Percentiles rank a stretch among this genome's conserved stretches.
Conservation (phyloP, 2,113 vertebrate genomes). For the Spea multiplicata region DNA sequence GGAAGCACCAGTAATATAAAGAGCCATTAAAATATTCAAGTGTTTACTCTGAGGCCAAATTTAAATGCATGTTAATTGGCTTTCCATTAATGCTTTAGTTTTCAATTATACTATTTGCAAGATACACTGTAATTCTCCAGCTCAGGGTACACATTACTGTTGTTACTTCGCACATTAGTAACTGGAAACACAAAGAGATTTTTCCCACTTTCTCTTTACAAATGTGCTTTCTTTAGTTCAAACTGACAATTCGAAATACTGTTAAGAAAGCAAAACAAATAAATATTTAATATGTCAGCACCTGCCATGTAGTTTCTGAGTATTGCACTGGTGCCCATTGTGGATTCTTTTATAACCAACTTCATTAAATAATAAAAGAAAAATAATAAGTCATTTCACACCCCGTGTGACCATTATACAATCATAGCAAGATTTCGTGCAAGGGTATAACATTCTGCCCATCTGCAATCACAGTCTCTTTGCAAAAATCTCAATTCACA, state of each 20-base stretch:
- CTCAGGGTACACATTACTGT: slow-evolving; percentile 12
- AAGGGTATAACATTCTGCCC: slow-evolving; percentile 80
- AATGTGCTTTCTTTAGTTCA: slow-evolving; percentile 43
- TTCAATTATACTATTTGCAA: slow-evolving; percentile 36
- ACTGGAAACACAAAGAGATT: slow-evolving; percentile 23
- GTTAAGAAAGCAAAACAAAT: slow-evolving; percentile 61
- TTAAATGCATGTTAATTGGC: slow-evolving; percentile 2
- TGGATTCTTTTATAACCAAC: slow-evolving; percentile 67
- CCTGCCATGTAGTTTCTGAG: slow-evolving; percentile 62
- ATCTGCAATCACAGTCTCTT: slow-evolving; percentile 83
- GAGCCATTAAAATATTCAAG: neutral
- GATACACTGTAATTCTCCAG: slow-evolving; percentile 19
- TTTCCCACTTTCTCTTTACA: slow-evolving; percentile 10
- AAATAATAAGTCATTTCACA: slow-evolving; percentile 85
- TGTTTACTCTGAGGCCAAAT: neutral
- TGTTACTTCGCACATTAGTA: slow-evolving; percentile 32
- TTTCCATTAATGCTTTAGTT: neutral
- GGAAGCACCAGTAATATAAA: too few relatives aligned
- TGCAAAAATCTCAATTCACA: slow-evolving; percentile 90
- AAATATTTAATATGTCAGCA: slow-evolving; percentile 70
- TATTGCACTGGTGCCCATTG: slow-evolving; percentile 63
- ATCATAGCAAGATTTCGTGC: slow-evolving; percentile 80
- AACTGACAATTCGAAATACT: slow-evolving; percentile 52
- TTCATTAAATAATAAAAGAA: slow-evolving; percentile 85
- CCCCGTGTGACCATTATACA: slow-evolving; percentile 75